Conservation (phyloP, 2,888 invertebrate species). For the Euproctis similis region DNA sequence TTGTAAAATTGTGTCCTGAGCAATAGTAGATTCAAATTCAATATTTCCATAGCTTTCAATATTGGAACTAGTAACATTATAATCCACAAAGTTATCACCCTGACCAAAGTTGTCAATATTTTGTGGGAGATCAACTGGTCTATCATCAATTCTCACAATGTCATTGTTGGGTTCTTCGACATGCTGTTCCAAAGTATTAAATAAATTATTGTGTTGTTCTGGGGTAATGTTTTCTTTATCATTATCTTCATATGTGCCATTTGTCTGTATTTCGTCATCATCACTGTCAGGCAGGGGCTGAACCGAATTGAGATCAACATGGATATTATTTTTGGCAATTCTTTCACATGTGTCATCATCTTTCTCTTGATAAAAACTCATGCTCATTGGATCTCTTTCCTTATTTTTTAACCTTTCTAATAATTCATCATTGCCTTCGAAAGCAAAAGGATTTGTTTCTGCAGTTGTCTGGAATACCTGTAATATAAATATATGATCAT, state of each 20-base stretch:
- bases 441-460: constrained; percentile 65
- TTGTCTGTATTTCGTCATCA: constrained; percentile 56
- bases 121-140: constrained; percentile 32
- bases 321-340: constrained; percentile 45
- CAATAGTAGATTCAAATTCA: constrained; percentile 47
- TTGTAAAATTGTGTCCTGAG: constrained; percentile 45
- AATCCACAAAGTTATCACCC: constrained; percentile 46
- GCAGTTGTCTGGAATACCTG: constrained; percentile 66
- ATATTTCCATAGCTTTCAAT: constrained; percentile 44
- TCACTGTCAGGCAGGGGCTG: constrained; percentile 74
- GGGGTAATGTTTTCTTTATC: constrained; percentile 61
- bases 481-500: constrained; percentile 13
- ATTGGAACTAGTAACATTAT: constrained; percentile 36
- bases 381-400: constrained; percentile 79
- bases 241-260: constrained; percentile 39
- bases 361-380: constrained; percentile 79
- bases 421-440: constrained; percentile 61
- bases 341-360: constrained; percentile 71
- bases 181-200: constrained; percentile 31
- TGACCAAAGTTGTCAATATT: constrained; percentile 36
- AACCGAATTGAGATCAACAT: constrained; percentile 77
- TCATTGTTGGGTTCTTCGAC: constrained; percentile 57
- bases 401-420: constrained; percentile 72
- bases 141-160: constrained; percentile 49
- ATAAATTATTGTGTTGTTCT: constrained; percentile 35